These are phyloP conservation scores for Odontesthes bonariensis DNA, from an alignment of 2,113 vertebrate species.

Conservation along the genomic window DNA sequence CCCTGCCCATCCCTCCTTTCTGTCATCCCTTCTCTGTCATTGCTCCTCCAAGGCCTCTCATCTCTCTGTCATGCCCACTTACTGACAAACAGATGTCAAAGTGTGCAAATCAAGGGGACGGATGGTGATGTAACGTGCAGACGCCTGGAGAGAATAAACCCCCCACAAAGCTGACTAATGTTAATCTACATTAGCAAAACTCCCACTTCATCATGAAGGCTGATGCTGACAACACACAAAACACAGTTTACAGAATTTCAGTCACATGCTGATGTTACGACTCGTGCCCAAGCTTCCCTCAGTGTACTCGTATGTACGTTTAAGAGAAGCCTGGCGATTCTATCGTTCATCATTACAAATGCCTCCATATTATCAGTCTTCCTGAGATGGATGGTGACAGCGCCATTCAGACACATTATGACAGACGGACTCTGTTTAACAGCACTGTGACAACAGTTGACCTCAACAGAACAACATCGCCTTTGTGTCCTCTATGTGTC, in stretches of 20 bases:
- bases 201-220: slow-evolving; percentile 28
- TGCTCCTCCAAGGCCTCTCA: slow-evolving; percentile 53
- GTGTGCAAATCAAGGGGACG: slow-evolving; percentile 38
- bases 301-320: background rate
- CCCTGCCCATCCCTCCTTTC: slow-evolving; percentile 19
- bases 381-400: slow-evolving; percentile 33
- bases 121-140: slow-evolving; percentile 58
- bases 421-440: slow-evolving; percentile 51
- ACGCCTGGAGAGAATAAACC: slow-evolving; percentile 29
- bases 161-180: slow-evolving; percentile 35
- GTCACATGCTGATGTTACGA: background rate
- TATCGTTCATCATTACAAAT: slow-evolving; percentile 24
- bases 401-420: slow-evolving; percentile 47
- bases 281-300: background rate
- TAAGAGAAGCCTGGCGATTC: slow-evolving; percentile 2
- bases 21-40: slow-evolving; percentile 37
- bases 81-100: slow-evolving; percentile 49
- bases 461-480: slow-evolving; percentile 35
- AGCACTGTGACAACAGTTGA: slow-evolving; percentile 44
- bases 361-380: slow-evolving; percentile 9
- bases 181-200: slow-evolving; percentile 50
- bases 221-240: slow-evolving; percentile 35
- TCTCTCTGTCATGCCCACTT: slow-evolving; percentile 59
- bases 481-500: slow-evolving; percentile 33
- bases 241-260: slow-evolving; percentile 21